Percentiles rank a stretch among this genome's conserved stretches.
These are phyloP conservation scores for Adela reaumurella DNA, from an alignment of 2,888 invertebrate genomes.

Conservation along the genomic window DNA sequence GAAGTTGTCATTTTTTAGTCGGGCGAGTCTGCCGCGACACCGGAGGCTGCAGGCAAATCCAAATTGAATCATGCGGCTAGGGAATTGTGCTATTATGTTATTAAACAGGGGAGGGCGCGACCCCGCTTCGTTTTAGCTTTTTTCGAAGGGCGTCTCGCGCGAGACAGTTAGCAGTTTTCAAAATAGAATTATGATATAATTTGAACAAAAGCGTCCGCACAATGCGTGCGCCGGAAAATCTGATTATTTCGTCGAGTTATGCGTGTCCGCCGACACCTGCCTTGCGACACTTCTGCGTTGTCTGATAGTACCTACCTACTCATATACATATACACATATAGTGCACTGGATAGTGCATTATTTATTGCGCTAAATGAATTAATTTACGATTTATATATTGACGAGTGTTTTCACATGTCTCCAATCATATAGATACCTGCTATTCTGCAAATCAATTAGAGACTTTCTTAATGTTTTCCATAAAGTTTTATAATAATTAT, in stretches of 20 bases:
- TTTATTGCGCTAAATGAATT: too few relatives aligned
- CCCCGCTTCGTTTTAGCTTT: conserved; percentile 32
- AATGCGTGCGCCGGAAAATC: conserved; percentile 17
- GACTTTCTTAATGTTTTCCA: too few relatives aligned
- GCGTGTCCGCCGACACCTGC: not conserved
- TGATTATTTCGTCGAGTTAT: conserved; percentile 12
- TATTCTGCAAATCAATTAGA: too few relatives aligned
- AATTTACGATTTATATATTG: too few relatives aligned
- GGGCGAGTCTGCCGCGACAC: conserved; percentile 19
- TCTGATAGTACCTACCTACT: too few relatives aligned
- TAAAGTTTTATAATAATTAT: too few relatives aligned
- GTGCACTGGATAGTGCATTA: too few relatives aligned
- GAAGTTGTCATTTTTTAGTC: conserved; percentile 58
- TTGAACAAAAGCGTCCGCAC: conserved; percentile 35
- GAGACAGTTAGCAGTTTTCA: conserved; percentile 54
- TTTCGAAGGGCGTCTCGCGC: conserved; percentile 40
- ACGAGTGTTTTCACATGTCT: too few relatives aligned
- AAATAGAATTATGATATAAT: conserved; percentile 57
- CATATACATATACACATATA: too few relatives aligned
- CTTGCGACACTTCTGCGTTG: not conserved
- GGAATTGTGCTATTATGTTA: conserved; percentile 68
- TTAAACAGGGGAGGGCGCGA: conserved; percentile 61
- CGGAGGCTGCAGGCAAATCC: conserved; percentile 59
- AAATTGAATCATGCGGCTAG: conserved; percentile 66
- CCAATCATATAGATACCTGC: too few relatives aligned